These are phyloP conservation scores for Eriosoma lanigerum DNA, from an alignment of 1,140 invertebrate genomes.

Conservation along the genomic window DNA sequence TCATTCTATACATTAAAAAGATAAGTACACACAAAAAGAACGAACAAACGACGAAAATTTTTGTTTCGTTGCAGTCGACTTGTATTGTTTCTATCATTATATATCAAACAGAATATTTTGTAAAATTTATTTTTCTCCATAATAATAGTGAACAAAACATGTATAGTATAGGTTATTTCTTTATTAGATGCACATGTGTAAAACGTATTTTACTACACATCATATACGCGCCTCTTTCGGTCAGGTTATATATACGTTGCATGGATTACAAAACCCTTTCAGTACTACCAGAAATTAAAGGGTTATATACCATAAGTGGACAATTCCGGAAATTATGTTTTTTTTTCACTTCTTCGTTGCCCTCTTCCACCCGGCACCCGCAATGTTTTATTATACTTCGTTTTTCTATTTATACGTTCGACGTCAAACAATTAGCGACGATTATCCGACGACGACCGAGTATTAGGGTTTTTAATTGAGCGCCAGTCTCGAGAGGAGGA, in stretches of 20 bases:
- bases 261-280: background rate
- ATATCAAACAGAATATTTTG: no score
- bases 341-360: background rate
- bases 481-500: constrained; percentile 19
- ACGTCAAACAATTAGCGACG: constrained; percentile 50
- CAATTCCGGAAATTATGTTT: constrained; percentile 45
- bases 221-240: no score
- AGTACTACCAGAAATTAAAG: constrained; percentile 18
- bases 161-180: no score
- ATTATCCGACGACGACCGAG: constrained; percentile 24
- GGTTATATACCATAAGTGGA: background rate
- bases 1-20: background rate
- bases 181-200: no score
- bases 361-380: background rate
- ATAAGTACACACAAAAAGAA: constrained; percentile 18
- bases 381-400: background rate
- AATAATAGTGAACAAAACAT: no score
- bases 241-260: no score
- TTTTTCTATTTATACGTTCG: background rate
- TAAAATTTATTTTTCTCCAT: no score
- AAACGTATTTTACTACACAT: no score
- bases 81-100: no score
- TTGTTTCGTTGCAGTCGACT: background rate
- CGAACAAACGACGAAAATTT: background rate
- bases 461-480: constrained; percentile 35